Base-by-base conservation (phyloP, 37 sponge, comb jelly and placozoan genomes). In the Oopsacas minuta region DNA sequence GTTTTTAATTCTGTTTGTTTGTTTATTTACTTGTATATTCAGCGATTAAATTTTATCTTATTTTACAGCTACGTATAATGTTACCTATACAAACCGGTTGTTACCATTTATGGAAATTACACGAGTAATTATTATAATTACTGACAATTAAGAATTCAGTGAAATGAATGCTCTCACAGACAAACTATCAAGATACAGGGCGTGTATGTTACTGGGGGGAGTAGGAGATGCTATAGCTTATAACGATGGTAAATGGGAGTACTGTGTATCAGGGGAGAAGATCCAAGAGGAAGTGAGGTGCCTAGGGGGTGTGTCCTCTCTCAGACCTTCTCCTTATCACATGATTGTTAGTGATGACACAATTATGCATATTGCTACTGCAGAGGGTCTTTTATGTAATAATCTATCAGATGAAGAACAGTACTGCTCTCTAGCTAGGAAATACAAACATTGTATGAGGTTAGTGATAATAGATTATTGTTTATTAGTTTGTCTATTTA, bases 191-290 rank as follows among this genome's bases (percentile, higher is more conserved):
- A 3, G 75, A 3, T 61, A 20, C 75, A 61, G 28, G 38, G 91
- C 94, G 0, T 84, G 88, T 81, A 88, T 91, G 90, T 84, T 91
- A 15, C 89, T 93, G 36, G 87, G 83, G n/a, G 94, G 90, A 1
- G 94, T 89, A 12, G 94, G 94, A 25, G 94, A 93, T 38, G 94
- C 94, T 23, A 83, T 93, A 7, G 94, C 91, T 37, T 93, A 91
- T 85, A 93, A 93, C 37, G 89, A 91, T 53, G 91, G 91, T 0
- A 82, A 81, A 0, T 93, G 91, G 91, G 94, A 93, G 84, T 91
- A 91, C 81, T 89, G 90, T 30, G 36, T 85, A 7, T 85, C 85
- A 32, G 94, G 94, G 0, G 52, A 52, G 36, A 75, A 53, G 30
- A 93, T 93, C 35, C 91, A 91, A 42, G 81, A 87, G 28, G 81